These are phyloP conservation scores for Phorcus lineatus DNA, from an alignment of 2,888 invertebrate species.

Conservation along the genomic window DNA sequence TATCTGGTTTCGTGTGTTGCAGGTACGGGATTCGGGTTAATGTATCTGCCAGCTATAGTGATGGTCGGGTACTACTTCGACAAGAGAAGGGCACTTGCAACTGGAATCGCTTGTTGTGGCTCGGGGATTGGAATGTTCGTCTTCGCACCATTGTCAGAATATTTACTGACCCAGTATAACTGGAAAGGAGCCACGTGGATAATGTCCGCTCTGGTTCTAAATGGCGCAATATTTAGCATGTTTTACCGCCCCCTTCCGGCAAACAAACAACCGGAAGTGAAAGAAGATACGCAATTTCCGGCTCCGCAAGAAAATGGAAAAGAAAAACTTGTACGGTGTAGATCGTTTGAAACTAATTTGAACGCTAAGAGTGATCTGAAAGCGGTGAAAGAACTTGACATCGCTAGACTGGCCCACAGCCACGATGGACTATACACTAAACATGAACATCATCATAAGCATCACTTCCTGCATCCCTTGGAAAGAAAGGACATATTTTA, in stretches of 20 bases:
- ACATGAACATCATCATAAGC: not conserved
- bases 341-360: not conserved
- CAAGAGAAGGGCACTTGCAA: slow-evolving; percentile 94
- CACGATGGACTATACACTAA: slow-evolving; percentile 38
- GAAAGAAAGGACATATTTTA: slow-evolving; percentile 97
- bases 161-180: slow-evolving; percentile 80
- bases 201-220: slow-evolving; percentile 87
- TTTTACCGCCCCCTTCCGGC: slow-evolving; percentile 86
- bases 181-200: slow-evolving; percentile 87
- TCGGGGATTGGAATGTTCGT: slow-evolving; percentile 94
- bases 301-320: not conserved
- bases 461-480: slow-evolving; percentile 79
- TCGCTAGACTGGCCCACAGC: slow-evolving; percentile 47
- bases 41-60: slow-evolving; percentile 96
- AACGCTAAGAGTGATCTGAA: not conserved
- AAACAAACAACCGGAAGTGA: not conserved
- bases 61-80: slow-evolving; percentile 98
- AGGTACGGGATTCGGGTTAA: slow-evolving; percentile 94
- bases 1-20: slow-evolving; percentile 51
- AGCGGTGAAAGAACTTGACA: not conserved
- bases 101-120: slow-evolving; percentile 96
- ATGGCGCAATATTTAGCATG: slow-evolving; percentile 86
- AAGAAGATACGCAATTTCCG: not conserved
- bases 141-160: slow-evolving; percentile 86
- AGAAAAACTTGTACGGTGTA: not conserved